These are phyloP conservation scores for Morphnarchus princeps DNA, from an alignment of 2,113 vertebrate species.

Conservation along the genomic window DNA sequence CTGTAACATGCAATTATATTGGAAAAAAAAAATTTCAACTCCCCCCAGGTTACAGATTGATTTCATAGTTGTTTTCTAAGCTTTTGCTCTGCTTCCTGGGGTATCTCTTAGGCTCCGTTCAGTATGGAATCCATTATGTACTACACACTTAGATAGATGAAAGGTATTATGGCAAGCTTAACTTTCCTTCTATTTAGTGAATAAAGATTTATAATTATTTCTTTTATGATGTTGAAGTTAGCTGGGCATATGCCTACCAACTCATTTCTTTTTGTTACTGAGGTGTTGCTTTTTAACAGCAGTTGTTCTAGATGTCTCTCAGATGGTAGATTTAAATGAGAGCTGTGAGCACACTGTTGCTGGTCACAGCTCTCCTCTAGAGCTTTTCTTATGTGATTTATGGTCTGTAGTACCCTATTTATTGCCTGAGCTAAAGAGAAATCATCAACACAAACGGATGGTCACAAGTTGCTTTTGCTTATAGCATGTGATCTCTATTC, in stretches of 20 bases:
- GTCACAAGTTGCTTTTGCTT: neutral
- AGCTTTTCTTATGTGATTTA: neutral
- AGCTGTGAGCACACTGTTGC: neutral
- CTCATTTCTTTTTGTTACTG: neutral
- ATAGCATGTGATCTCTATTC: neutral
- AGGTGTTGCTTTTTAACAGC: constrained; percentile 22
- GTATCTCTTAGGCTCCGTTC: neutral
- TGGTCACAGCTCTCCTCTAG: neutral
- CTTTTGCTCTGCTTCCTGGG: constrained; percentile 44
- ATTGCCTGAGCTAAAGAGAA: neutral
- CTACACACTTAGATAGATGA: constrained; percentile 7
- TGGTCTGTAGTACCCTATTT: neutral
- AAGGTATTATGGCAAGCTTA: constrained; percentile 38
- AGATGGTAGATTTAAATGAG: neutral
- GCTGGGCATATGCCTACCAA: constrained; percentile 6
- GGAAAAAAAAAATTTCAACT: neutral
- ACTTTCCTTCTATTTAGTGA: constrained; percentile 4
- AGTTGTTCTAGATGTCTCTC: neutral
- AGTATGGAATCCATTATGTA: neutral
- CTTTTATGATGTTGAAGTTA: neutral
- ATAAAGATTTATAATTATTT: constrained; percentile 42
- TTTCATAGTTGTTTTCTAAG: constrained; percentile 43
- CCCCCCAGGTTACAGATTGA: constrained; percentile 20
- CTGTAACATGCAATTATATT: constrained; percentile 25
- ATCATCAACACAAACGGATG: neutral